These are phyloP conservation scores for Acleris literana DNA, from an alignment of 2,888 invertebrate species.

Conservation along the genomic window DNA sequence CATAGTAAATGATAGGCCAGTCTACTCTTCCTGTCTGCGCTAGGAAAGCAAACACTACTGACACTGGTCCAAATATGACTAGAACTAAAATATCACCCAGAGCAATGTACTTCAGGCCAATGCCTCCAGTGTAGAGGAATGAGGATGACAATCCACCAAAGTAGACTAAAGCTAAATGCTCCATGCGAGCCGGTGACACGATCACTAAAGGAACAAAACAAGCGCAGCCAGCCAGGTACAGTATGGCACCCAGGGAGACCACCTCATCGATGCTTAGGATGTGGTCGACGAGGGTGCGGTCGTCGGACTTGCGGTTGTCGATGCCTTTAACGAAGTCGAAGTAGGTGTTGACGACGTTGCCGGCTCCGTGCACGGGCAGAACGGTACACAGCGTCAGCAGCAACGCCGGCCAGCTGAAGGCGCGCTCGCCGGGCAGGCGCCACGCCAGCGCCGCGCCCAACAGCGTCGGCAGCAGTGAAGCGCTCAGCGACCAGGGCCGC, in stretches of 20 bases:
- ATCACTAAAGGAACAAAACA: slow-evolving; percentile 90
- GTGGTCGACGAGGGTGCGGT: slow-evolving; percentile 96
- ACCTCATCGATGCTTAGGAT: slow-evolving; percentile 89
- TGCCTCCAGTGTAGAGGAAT: slow-evolving; percentile 98
- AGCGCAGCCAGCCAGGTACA: slow-evolving; percentile 93
- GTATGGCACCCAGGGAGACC: slow-evolving; percentile 93
- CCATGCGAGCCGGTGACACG: slow-evolving; percentile 96
- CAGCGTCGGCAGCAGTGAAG: slow-evolving; percentile 94
- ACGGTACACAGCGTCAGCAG: slow-evolving; percentile 93
- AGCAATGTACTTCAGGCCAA: slow-evolving; percentile 97
- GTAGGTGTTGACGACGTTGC: slow-evolving; percentile 98
- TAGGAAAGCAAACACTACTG: slow-evolving; percentile 96
- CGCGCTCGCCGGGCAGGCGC: slow-evolving; percentile 88
- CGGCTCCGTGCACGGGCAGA: slow-evolving; percentile 96
- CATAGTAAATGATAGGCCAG: slow-evolving; percentile 95
- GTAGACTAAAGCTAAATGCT: slow-evolving; percentile 96
- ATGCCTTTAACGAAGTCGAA: slow-evolving; percentile 97
- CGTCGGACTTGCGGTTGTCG: slow-evolving; percentile 96
- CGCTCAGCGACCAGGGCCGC: slow-evolving; percentile 97
- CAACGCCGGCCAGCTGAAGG: slow-evolving; percentile 91
- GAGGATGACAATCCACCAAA: slow-evolving; percentile 97
- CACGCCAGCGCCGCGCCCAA: slow-evolving; percentile 95
- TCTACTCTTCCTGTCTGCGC: slow-evolving; percentile 96
- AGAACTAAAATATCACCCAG: slow-evolving; percentile 96
- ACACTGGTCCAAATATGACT: slow-evolving; percentile 96